Percentiles rank a stretch among this genome's conserved stretches.
phyloP scores from a whole-genome alignment of 2,113 vertebrate genomes.

The Vulpes vulpes region DNA sequence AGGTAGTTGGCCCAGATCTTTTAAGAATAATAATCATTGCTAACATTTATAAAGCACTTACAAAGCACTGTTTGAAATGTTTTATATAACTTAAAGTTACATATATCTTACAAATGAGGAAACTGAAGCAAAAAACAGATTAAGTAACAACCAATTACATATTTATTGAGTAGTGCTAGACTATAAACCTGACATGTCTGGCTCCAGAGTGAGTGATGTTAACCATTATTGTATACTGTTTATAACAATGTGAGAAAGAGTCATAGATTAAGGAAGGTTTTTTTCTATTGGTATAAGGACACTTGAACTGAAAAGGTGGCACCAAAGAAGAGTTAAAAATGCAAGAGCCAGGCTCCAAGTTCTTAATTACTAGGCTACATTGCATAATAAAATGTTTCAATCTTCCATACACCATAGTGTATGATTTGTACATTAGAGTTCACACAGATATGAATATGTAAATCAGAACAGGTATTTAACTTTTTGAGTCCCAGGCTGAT shows the following conservation, averaged over 20 bases:
- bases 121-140: background rate
- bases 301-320: background rate
- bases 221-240: background rate
- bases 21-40: background rate
- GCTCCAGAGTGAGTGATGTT: background rate
- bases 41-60: background rate
- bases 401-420: background rate
- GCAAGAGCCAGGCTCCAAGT: background rate
- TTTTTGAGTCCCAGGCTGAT: background rate
- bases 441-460: background rate
- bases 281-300: background rate
- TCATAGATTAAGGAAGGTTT: background rate
- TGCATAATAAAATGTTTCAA: slow-evolving; percentile 10
- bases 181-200: background rate
- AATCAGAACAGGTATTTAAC: background rate
- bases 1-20: background rate
- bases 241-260: rapidly evolving
- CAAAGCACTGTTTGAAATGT: background rate
- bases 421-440: background rate
- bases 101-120: slow-evolving; percentile 36
- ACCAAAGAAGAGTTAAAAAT: background rate
- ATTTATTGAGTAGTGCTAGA: background rate
- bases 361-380: background rate
- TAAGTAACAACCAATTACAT: background rate
- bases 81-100: background rate